phyloP scores from a whole-genome alignment of 1,140 invertebrate genomes.

The Agrilus planipennis region DNA sequence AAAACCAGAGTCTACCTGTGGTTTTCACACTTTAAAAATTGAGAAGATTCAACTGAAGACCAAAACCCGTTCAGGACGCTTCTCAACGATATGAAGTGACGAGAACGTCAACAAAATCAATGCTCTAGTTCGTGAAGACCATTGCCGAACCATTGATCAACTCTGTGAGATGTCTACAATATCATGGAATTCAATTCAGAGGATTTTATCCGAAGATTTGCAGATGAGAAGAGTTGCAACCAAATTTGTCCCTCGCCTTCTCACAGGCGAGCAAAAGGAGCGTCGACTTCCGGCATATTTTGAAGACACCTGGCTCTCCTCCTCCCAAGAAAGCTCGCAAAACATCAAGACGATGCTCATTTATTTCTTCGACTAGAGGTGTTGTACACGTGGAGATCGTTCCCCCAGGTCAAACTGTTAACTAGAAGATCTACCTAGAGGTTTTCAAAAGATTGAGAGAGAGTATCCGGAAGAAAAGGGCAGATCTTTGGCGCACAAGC shows the following conservation, averaged over 20 bases:
- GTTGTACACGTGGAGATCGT: too few species aligned
- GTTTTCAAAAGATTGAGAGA: too few species aligned
- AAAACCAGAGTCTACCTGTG: slow-evolving; percentile 4
- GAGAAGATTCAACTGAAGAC: slow-evolving; percentile 3
- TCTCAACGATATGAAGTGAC: not conserved
- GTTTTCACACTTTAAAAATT: slow-evolving; percentile 1
- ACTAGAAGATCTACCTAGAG: too few species aligned
- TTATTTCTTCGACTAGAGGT: too few species aligned
- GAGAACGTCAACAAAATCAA: slow-evolving; percentile 1
- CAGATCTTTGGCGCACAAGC: too few species aligned
- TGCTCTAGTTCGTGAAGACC: not conserved
- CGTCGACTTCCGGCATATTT: not conserved
- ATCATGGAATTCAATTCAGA: slow-evolving; percentile 1
- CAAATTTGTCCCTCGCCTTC: slow-evolving; percentile 3
- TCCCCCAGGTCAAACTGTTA: too few species aligned
- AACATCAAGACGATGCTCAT: too few species aligned
- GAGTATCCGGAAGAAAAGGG: too few species aligned
- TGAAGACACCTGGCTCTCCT: too few species aligned
- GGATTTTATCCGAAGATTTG: slow-evolving; percentile 6
- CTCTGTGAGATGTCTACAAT: slow-evolving; percentile 5
- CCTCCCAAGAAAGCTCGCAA: too few species aligned
- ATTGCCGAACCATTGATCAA: not conserved
- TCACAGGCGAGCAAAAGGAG: slow-evolving; percentile 4
- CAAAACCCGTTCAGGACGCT: slow-evolving; percentile 1
- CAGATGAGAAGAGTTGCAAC: slow-evolving; percentile 2